phyloP scores from a whole-genome alignment of 2,888 invertebrate species.

The Melangyna quadrimaculata region DNA sequence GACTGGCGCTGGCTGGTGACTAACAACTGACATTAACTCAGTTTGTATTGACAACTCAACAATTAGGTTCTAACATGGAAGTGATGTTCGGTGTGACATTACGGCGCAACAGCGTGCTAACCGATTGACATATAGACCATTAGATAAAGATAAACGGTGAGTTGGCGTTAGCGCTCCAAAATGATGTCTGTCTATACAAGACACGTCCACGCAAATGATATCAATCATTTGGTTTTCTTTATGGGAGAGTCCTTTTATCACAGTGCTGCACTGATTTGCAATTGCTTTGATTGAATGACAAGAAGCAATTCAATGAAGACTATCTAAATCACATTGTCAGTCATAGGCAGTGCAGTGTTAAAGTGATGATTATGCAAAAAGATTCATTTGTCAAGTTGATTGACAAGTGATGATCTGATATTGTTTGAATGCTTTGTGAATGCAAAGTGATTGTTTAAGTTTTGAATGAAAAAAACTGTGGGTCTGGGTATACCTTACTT shows the following conservation, averaged over 20 bases:
- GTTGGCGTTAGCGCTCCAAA: neutral
- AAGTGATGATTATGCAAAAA: conserved; percentile 50
- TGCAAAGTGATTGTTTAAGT: conserved; percentile 20
- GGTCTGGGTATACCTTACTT: too few species aligned
- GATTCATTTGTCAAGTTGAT: conserved; percentile 61
- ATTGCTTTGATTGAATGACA: conserved; percentile 10
- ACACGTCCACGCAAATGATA: neutral
- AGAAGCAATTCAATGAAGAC: conserved; percentile 40
- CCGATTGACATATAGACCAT: conserved; percentile 45
- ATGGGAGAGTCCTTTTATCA: conserved; percentile 30
- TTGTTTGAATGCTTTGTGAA: conserved; percentile 15
- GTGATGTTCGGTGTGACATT: conserved; percentile 15
- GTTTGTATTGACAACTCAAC: conserved; percentile 42
- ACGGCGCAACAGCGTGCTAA: too few species aligned
- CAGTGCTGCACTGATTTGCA: neutral
- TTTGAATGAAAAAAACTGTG: conserved; percentile 30
- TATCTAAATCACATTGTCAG: conserved; percentile 4
- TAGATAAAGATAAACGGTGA: conserved; percentile 15
- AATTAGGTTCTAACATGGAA: conserved; percentile 16
- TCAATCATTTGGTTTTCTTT: neutral
- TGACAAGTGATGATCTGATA: conserved; percentile 36
- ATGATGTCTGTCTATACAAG: neutral
- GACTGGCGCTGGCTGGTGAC: neutral
- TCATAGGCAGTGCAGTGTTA: neutral
- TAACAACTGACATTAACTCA: conserved; percentile 30